These are phyloP conservation scores for Neomorphus geoffroyi DNA, from an alignment of 2,797 vertebrate species.

Conservation along the genomic window DNA sequence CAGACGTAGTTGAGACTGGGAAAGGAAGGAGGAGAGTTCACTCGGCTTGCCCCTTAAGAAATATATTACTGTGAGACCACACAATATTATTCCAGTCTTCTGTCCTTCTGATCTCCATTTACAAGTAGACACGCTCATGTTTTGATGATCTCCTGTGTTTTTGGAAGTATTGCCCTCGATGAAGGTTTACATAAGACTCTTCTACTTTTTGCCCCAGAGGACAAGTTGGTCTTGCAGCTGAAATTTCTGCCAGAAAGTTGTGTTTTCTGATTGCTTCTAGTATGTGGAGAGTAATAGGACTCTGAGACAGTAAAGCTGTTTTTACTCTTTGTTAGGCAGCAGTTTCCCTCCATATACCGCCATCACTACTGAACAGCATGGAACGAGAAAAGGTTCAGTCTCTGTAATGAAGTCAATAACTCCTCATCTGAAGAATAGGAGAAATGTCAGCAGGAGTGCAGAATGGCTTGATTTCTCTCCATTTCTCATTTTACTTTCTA, in stretches of 20 bases:
- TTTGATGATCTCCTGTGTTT: not conserved
- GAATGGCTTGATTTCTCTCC: not conserved
- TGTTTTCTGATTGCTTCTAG: not conserved
- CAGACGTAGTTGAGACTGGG: not conserved
- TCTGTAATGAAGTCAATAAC: not conserved
- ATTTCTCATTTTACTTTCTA: conserved; percentile 12
- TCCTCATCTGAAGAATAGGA: conserved; percentile 5
- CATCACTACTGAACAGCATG: not conserved
- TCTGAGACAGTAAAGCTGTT: not conserved
- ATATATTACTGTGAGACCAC: conserved; percentile 20
- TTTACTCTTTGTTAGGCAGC: not conserved
- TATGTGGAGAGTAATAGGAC: not conserved
- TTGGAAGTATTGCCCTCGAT: not conserved
- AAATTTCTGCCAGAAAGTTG: not conserved
- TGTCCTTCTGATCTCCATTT: conserved; percentile 4
- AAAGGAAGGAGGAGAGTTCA: not conserved
- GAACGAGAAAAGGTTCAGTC: not conserved
- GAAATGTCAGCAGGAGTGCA: not conserved
- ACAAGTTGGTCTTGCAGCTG: not conserved
- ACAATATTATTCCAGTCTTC: conserved; percentile 2
- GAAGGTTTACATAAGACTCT: not conserved
- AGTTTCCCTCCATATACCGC: conserved; percentile 18
- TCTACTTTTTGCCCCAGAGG: not conserved
- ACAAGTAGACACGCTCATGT: not conserved
- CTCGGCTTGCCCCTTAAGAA: not conserved